Base-by-base conservation (phyloP, 1,140 invertebrate genomes). In the Papilio helenus region DNA sequence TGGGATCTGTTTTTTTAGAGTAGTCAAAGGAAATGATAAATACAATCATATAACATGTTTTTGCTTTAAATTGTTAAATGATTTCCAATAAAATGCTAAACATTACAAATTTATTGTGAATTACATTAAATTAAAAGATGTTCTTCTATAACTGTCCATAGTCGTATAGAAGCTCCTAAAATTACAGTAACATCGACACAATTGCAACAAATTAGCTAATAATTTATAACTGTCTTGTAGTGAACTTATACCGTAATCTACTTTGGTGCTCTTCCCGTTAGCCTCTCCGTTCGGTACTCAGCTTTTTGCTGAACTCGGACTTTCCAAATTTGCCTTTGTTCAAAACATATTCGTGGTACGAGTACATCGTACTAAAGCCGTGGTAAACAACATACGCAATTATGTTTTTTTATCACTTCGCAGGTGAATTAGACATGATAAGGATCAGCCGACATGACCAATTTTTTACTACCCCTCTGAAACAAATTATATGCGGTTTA, bases 381-480 rank as follows among this genome's bases (percentile, higher is more conserved):
- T 68, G 26, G 61, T 68, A 68, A 68, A 68, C 26, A 68, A 68
- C 61, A 34, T 68, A 34, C 12, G 61, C 61, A 68, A 68, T 68
- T 68, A 68, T 68, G 26, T 4, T 68, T 68, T 68, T 68, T 61
- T 61, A 61, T 61, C 20, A 16, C 20, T 61, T 61, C 58, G 9
- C 23, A 26, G 58, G 10, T 18, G 58, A 10, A 61, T 61, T 68
- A 68, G 61, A 68, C 26, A 34, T 3, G 61, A 68, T 68, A 68
- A 34, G 12, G 34, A 68, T 68, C 61, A 29, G 4, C 61, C 26
- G 12, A 29, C 61, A 29, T 7, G 61, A 14, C 3, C 26, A 68
- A 29, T 34, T 68, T 68, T 29, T 68, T 68, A 68, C 26, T 14
- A 65, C 9, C 20, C 23, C 4, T 7, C 61, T 68, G 26, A 68